Base-by-base conservation (phyloP, 2,888 invertebrate genomes). In the Dichetophora obliterata region DNA sequence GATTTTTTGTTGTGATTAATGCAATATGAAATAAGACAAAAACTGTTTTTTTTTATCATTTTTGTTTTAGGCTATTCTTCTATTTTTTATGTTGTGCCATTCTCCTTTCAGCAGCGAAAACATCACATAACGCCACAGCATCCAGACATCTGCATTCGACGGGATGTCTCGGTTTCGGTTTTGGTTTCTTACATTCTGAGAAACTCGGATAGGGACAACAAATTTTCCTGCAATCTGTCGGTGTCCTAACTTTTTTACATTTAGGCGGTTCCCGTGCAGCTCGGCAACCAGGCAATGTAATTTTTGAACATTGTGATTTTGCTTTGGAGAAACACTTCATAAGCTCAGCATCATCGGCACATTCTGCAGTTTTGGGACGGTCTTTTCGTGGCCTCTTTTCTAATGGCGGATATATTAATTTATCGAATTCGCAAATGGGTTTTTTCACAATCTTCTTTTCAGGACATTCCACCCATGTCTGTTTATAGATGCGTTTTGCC, bases 391-490 rank as follows among this genome's bases (percentile, higher is more conserved):
- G 0, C 16, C 59, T 52, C 8, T 24, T 50, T n/a, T 4, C 80
- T 0, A 66, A 5, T 0, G 81, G 82, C 0, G 82, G 82, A 0
- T 54, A 65, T 54, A 69, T 61, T 0, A 71, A 16, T 3, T 77
- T 69, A 1, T 75, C 78, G 14, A 74, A 80, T 34, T 81, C 81
- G 57, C 86, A 87, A 3, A 84, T 77, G 27, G 83, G 73, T 54
- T 84, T 85, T 14, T 78, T 77, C 22, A 83, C 83, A 0, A 83
- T 79, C 22, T 76, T 4, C 22, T 73, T 75, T 0, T 82, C 79
- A 0, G 86, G 85, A 50, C 86, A 86, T 14, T 82, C 77, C 1
- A 84, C 82, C 86, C 87, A 86, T 4, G 86, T 86, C 57, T 86
- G 86, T 82, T 85, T 84, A 54, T 86, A 86, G 59, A 77, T 81